Evolutionary conservation across 1,140 invertebrate species (phyloP).

Genomic region (Cotesia glomerata): DNA sequence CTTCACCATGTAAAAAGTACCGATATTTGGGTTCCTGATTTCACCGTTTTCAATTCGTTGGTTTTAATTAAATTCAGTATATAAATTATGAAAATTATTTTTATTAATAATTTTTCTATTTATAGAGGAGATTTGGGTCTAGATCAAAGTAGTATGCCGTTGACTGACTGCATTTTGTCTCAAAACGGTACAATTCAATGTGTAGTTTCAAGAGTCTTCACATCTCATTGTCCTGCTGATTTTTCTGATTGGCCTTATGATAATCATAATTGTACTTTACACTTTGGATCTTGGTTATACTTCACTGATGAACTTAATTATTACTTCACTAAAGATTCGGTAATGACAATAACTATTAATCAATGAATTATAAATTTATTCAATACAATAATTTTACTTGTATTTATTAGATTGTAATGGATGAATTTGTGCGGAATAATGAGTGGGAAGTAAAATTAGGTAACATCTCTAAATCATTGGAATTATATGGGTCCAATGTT

Average conservation of each 20-base stretch:
- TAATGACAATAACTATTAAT: conserved; percentile 33
- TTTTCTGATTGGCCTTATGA: conserved; percentile 58
- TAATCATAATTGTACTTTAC: conserved; percentile 52
- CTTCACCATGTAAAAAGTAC: conserved; percentile 50
- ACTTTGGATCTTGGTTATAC: conserved; percentile 65
- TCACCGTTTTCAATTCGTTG: conserved; percentile 63
- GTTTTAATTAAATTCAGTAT: conserved; percentile 12
- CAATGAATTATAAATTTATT: not conserved
- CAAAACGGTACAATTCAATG: conserved; percentile 45
- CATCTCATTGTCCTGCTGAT: conserved; percentile 48
- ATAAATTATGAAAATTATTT: not conserved
- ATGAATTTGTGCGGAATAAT: conserved; percentile 22
- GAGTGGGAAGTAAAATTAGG: conserved; percentile 35
- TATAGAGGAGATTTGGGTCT: conserved; percentile 45
- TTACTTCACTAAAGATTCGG: conserved; percentile 43
- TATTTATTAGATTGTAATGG: conserved; percentile 30
- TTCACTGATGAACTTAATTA: conserved; percentile 68
- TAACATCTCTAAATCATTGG: conserved; percentile 23
- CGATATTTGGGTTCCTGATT: conserved; percentile 62
- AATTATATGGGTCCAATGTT: conserved; percentile 56
- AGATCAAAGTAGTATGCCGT: conserved; percentile 38
- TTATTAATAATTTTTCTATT: not conserved
- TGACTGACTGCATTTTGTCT: conserved; percentile 44
- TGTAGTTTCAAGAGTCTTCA: conserved; percentile 42
- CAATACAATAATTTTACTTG: conserved; percentile 22